phyloP scores from a whole-genome alignment of 1,140 invertebrate species.

The Nixonia krombeini region DNA sequence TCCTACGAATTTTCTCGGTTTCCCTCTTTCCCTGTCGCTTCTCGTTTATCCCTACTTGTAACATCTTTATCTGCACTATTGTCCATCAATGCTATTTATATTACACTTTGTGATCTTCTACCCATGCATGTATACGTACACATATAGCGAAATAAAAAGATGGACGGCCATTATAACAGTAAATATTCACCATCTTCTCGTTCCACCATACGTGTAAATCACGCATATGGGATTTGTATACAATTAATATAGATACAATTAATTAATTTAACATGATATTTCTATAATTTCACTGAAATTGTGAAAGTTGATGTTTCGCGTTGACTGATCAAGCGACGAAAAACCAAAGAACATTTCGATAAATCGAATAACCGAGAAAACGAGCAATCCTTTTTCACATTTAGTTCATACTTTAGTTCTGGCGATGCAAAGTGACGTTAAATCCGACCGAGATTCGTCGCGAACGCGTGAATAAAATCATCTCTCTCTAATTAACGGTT shows the following conservation, averaged over 20 bases:
- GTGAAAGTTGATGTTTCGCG: slow-evolving; percentile 16
- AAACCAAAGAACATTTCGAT: slow-evolving; percentile 1
- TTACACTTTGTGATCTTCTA: slow-evolving; percentile 49
- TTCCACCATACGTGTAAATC: too few species aligned
- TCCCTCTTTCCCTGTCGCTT: neutral
- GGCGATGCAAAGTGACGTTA: slow-evolving; percentile 28
- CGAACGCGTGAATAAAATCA: slow-evolving; percentile 4
- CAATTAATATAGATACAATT: slow-evolving; percentile 18
- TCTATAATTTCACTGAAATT: slow-evolving; percentile 40
- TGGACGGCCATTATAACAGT: too few species aligned
- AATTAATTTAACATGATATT: slow-evolving; percentile 24
- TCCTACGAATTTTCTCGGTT: neutral
- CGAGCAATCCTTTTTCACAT: neutral
- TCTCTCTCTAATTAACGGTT: neutral
- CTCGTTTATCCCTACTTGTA: slow-evolving; percentile 37
- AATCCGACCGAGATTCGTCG: too few species aligned
- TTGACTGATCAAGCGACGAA: neutral
- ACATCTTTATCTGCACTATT: slow-evolving; percentile 55
- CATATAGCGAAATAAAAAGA: too few species aligned
- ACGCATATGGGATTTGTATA: too few species aligned
- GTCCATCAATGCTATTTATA: slow-evolving; percentile 58
- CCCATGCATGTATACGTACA: slow-evolving; percentile 15
- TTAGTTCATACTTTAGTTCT: too few species aligned
- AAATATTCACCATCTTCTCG: too few species aligned
- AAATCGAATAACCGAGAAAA: neutral